Evolutionary conservation across 1,140 invertebrate species (phyloP), one percentile per base, ranked within the genome.

Genomic region (Penaeus japonicus): DNA sequence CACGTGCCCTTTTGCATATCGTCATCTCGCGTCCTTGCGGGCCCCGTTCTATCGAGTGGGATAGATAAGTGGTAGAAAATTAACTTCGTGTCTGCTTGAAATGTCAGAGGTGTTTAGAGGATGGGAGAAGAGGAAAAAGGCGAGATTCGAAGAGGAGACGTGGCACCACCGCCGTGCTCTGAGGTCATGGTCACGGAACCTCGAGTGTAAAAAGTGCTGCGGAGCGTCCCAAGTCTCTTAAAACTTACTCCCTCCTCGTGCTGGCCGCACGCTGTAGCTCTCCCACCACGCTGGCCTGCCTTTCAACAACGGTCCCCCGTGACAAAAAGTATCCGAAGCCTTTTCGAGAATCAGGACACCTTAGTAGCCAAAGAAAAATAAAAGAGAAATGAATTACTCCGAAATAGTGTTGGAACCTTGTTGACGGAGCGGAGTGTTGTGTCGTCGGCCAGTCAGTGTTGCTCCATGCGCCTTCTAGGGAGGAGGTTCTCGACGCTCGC

Each of bases 181-280:
- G 87, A 89, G 87, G 87, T 89, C 87, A 89, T 89, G 87, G 87
- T 89, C 87, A 89, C 75, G 55, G 75, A 79, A 84, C 75, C 55
- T 79, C 30, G 73, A 85, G 87, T 39, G 39, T 89, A 89, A 89
- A 89, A 89, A 89, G 87, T 84, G 77, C 55, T 35, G 82, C 62
- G 32, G 55, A 65, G 82, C 82, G 65, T 35, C 82, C 82, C n/a
- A 27, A 89, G 82, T 89, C 87, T 89, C 82, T 89, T 89, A 89
- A 89, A 89, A 84, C 87, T 85, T 89, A 89, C 87, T 89, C 73
- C 73, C 83, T 53, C 59, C 73, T 84, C 87, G 82, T 84, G 82
- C 65, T 84, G 82, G 24, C 35, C 55, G 39, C 70, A 89, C 80
- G 81, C 27, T 12, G 32, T 4, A 4, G 70, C 47, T 54, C 55